phyloP scores from a whole-genome alignment of 2,113 vertebrate genomes.

The Nibea coibor region DNA sequence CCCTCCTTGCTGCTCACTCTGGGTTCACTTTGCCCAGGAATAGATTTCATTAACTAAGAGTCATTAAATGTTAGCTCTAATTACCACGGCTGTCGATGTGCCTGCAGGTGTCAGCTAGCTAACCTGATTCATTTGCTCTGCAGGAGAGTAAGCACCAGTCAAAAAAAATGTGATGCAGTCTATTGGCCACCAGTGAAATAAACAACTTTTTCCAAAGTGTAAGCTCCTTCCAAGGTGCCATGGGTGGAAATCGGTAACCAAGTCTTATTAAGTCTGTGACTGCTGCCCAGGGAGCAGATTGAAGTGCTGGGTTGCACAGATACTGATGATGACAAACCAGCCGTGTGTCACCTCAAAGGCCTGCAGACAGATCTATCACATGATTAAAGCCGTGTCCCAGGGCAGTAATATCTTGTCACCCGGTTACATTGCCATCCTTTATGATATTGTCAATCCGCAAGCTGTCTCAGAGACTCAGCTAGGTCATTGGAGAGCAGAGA shows the following conservation, averaged over 20 bases:
- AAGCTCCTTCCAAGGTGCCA: constrained; percentile 38
- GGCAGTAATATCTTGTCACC: constrained; percentile 54
- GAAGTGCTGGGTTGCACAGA: constrained; percentile 68
- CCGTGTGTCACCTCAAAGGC: constrained; percentile 56
- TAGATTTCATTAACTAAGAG: constrained; percentile 96
- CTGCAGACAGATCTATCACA: constrained; percentile 67
- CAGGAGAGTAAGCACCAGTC: constrained; percentile 67
- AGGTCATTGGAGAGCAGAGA: constrained; percentile 36
- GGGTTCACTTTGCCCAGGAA: constrained; percentile 90
- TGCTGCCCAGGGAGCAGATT: constrained; percentile 79
- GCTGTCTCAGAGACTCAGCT: constrained; percentile 4
- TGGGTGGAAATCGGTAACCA: constrained; percentile 45
- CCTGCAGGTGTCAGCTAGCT: constrained; percentile 92
- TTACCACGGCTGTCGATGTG: constrained; percentile 91
- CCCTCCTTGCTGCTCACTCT: constrained; percentile 82
- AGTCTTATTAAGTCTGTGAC: constrained; percentile 49
- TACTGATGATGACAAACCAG: constrained; percentile 55
- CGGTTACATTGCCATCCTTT: constrained; percentile 57
- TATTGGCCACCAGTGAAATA: constrained; percentile 42
- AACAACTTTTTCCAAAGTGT: constrained; percentile 40
- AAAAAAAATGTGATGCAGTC: not conserved
- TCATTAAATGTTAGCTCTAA: constrained; percentile 98
- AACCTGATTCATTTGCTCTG: constrained; percentile 82
- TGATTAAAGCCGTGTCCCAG: constrained; percentile 61
- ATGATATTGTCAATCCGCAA: constrained; percentile 51